Conservation (phyloP, 2,888 invertebrate species). For the Tricholauxania praeusta region DNA sequence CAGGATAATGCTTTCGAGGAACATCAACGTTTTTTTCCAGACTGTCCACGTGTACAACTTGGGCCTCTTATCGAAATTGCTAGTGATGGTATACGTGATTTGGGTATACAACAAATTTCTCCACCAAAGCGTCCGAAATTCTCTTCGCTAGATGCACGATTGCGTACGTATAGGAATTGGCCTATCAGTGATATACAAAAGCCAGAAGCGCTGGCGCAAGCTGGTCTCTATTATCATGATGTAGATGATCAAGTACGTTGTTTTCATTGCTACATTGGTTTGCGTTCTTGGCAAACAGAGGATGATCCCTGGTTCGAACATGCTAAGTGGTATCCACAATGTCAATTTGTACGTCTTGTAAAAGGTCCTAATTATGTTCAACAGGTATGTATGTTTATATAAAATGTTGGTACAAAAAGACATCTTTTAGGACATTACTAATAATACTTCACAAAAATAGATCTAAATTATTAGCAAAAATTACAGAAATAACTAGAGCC, state of each 20-base stretch:
- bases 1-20: slow-evolving; percentile 86
- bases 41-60: slow-evolving; percentile 73
- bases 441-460: too few relatives aligned
- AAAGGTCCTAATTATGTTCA: slow-evolving; percentile 86
- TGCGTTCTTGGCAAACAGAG: slow-evolving; percentile 89
- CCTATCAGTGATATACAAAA: slow-evolving; percentile 80
- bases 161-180: slow-evolving; percentile 82
- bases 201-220: slow-evolving; percentile 82
- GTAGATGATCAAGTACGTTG: slow-evolving; percentile 82
- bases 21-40: slow-evolving; percentile 83
- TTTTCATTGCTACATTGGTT: slow-evolving; percentile 94
- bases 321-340: slow-evolving; percentile 87
- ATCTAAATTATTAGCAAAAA: too few relatives aligned
- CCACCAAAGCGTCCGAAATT: slow-evolving; percentile 76
- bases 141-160: slow-evolving; percentile 77
- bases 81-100: slow-evolving; percentile 70
- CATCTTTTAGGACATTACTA: too few relatives aligned
- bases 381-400: slow-evolving; percentile 56
- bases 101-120: slow-evolving; percentile 70
- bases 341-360: slow-evolving; percentile 84
- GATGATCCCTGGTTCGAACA: slow-evolving; percentile 96
- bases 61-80: slow-evolving; percentile 68
- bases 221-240: slow-evolving; percentile 90
- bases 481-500: too few relatives aligned
- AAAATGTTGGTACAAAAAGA: too few relatives aligned